Evolutionary conservation across 2,888 invertebrate species (phyloP), one percentile per base, ranked within the genome.

Genomic region (Ectemnius continuus): DNA sequence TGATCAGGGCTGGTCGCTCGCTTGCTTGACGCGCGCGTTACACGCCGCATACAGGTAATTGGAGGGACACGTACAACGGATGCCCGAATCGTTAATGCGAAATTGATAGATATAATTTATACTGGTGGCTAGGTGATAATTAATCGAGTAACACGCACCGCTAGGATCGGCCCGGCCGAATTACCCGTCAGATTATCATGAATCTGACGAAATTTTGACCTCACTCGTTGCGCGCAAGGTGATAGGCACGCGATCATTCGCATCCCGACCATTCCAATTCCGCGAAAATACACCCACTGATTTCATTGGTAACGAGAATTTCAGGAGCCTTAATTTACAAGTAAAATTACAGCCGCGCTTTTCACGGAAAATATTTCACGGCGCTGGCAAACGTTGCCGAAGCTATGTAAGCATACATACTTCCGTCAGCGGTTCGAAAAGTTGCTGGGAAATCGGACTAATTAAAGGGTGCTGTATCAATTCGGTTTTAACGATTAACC

Each of bases 151-250:
- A 74, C 59, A 67, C 36, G 36, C 36, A 11, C 52, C 52, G 52
- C 16, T 52, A 52, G 52, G 63, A 36, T 36, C 18, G 58, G 61
- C 73, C 73, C 69, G 67, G 71, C 73, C 61, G 76, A 74, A 79
- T 82, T 71, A 78, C 66, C 36, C 61, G 61, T 13, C 2, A 36
- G 59, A 70, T 78, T 74, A 70, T 66, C 70, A 78, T 36, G 69
- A 80, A 80, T 57, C 70, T 76, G 64, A 72, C 68, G 70, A 70
- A 80, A 78, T 75, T 76, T 78, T 59, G 61, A 67, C 16, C n/a
- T 52, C 52, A 13, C 52, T 4, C 16, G 52, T n/a, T n/a, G 14
- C 4, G 4, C 36, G 8, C 36, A 36, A 36, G 36, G 36, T 11
- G 36, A 36, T 36, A 36, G 36, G 36, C 36, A 11, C 36, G 36